Conservation (phyloP, 2,797 vertebrate genomes). For the Pelodytes ibericus region DNA sequence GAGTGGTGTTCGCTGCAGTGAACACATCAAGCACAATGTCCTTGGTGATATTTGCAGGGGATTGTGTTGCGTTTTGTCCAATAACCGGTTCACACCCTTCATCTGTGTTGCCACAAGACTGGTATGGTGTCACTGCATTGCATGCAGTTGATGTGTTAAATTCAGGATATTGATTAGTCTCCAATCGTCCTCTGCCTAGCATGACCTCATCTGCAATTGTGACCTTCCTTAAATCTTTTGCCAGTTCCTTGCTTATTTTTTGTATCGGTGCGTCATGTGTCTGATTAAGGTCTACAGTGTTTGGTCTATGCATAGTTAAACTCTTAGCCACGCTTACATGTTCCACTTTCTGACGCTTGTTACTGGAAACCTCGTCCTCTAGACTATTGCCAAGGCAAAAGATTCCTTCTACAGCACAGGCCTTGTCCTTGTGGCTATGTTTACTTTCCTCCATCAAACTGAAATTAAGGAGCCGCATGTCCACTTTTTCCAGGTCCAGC, state of each 20-base stretch:
- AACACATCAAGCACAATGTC: too few relatives aligned
- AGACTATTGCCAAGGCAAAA: neutral
- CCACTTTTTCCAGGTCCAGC: conserved; percentile 37
- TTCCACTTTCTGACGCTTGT: neutral
- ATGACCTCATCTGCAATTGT: neutral
- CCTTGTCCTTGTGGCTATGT: neutral
- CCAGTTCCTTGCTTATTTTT: neutral
- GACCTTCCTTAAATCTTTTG: neutral
- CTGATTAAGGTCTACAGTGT: neutral
- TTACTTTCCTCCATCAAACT: neutral
- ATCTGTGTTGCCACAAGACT: too few relatives aligned
- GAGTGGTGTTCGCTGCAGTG: too few relatives aligned
- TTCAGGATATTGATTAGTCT: neutral
- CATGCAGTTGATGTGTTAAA: neutral
- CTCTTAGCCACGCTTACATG: too few relatives aligned
- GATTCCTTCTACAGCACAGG: neutral
- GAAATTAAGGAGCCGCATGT: conserved; percentile 20
- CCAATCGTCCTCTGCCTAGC: neutral
- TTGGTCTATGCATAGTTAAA: neutral
- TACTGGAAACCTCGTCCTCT: neutral
- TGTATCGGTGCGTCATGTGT: neutral
- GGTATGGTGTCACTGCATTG: neutral
- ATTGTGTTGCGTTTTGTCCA: too few relatives aligned
- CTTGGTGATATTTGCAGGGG: too few relatives aligned
- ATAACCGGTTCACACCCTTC: too few relatives aligned